phyloP scores from a whole-genome alignment of 2,888 invertebrate species.

The Strigamia maritima region DNA sequence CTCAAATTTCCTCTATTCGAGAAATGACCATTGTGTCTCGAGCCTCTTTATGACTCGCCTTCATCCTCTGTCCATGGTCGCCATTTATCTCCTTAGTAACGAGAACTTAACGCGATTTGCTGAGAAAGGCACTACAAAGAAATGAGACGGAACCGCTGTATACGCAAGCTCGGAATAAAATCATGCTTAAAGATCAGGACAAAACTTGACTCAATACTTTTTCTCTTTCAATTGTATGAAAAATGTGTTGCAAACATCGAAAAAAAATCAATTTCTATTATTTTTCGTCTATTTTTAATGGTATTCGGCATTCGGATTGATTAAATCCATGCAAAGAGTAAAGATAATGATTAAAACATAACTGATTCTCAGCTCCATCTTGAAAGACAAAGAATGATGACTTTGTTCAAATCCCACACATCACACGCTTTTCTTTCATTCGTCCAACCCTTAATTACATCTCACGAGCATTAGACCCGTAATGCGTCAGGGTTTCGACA shows the following conservation, averaged over 20 bases:
- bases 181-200: not conserved
- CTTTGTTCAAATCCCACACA: conserved; percentile 27
- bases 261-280: no score
- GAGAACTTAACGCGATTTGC: conserved; percentile 27
- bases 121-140: conserved; percentile 13
- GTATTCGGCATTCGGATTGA: no score
- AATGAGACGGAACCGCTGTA: not conserved
- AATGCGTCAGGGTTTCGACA: conserved; percentile 29
- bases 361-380: conserved; percentile 3
- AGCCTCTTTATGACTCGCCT: conserved; percentile 18
- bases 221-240: no score
- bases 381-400: conserved; percentile 19
- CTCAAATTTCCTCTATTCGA: not conserved
- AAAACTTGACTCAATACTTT: no score
- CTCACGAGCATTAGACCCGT: conserved; percentile 29
- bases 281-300: no score
- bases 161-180: not conserved
- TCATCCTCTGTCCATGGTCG: conserved; percentile 17
- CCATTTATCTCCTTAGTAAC: conserved; percentile 17
- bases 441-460: conserved; percentile 29
- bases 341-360: not conserved
- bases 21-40: conserved; percentile 20
- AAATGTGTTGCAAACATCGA: no score
- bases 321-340: not conserved
- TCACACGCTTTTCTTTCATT: conserved; percentile 27